Conservation (phyloP, 2,113 vertebrate genomes). For the Cromileptes altivelis region DNA sequence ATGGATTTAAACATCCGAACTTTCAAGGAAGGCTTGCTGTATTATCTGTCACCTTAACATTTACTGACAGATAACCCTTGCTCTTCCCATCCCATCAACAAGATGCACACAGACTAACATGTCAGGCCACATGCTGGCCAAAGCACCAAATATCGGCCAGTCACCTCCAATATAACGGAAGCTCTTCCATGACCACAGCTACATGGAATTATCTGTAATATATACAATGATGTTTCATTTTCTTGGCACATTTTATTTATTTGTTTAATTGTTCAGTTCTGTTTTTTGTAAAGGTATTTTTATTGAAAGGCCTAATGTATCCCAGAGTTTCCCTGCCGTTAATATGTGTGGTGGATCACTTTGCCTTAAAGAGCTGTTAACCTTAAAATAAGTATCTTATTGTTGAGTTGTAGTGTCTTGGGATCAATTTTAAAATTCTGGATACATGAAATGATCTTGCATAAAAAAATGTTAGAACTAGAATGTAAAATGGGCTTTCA, state of each 20-base stretch:
- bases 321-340: constrained; percentile 18
- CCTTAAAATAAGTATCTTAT: constrained; percentile 11
- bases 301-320: constrained; percentile 28
- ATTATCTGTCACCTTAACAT: neutral
- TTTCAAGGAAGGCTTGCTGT: constrained; percentile 4
- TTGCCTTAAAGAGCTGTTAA: constrained; percentile 62
- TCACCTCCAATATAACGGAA: neutral
- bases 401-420: neutral
- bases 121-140: neutral
- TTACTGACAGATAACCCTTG: neutral
- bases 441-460: neutral
- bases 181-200: constrained; percentile 29
- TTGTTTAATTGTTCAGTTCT: constrained; percentile 22
- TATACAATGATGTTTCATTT: neutral
- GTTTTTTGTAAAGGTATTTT: constrained; percentile 29
- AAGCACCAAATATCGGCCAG: constrained; percentile 18
- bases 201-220: constrained; percentile 19
- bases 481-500: constrained; percentile 1
- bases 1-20: neutral
- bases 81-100: neutral
- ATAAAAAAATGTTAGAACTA: constrained; percentile 9
- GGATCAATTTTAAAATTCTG: constrained; percentile 14
- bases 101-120: constrained; percentile 11
- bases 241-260: constrained; percentile 52
- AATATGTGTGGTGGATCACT: constrained; percentile 20